These are phyloP conservation scores for Musca domestica DNA, from an alignment of 1,140 invertebrate genomes.

Conservation along the genomic window DNA sequence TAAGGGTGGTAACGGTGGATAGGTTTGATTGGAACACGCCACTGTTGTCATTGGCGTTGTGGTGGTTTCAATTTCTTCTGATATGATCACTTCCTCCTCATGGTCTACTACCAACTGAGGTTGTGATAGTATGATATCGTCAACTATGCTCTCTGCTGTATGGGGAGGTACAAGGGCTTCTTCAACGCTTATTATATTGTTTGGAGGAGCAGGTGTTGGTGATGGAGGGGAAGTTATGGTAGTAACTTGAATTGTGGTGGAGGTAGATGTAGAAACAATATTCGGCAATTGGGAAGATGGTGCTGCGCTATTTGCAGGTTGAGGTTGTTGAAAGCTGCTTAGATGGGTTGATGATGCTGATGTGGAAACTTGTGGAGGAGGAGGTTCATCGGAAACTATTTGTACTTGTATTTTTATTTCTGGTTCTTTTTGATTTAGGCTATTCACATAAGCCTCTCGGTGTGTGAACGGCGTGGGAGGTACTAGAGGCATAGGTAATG, in stretches of 20 bases:
- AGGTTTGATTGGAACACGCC: background rate
- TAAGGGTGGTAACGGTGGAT: slow-evolving; percentile 36
- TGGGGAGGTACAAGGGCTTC: background rate
- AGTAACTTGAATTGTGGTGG: background rate
- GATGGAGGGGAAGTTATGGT: background rate
- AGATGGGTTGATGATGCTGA: background rate
- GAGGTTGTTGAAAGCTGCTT: background rate
- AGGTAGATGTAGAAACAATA: background rate
- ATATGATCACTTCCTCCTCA: slow-evolving; percentile 42
- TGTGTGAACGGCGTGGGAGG: slow-evolving; percentile 44
- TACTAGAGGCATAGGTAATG: slow-evolving; percentile 42
- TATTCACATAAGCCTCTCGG: slow-evolving; percentile 39
- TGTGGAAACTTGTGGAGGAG: background rate
- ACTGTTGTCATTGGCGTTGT: background rate
- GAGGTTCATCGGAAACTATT: slow-evolving; percentile 46
- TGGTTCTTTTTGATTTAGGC: slow-evolving; percentile 50
- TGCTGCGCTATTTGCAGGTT: background rate
- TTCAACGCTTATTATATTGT: background rate
- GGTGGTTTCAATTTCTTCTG: slow-evolving; percentile 11
- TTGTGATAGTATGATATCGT: slow-evolving; percentile 15
- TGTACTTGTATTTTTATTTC: slow-evolving; percentile 52
- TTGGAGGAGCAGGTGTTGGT: background rate
- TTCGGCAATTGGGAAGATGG: background rate
- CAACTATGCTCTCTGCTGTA: background rate
- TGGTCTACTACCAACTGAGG: slow-evolving; percentile 45